phyloP scores from a whole-genome alignment of 2,888 invertebrate species.

The Hirtodrosophila trivittata region DNA sequence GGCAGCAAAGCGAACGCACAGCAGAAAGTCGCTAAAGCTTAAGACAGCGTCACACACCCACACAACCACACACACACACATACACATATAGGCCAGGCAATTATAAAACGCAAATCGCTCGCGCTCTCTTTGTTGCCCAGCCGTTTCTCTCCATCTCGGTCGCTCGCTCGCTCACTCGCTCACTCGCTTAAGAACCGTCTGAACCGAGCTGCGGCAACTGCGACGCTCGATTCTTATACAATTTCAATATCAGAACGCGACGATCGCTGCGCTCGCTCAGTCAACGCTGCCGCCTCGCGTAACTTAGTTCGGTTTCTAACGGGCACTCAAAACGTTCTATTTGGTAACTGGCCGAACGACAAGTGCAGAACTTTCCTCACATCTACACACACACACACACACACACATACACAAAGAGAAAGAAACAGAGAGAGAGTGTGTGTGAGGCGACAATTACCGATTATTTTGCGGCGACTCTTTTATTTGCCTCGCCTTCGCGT shows the following conservation, averaged over 20 bases:
- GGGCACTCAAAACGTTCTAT: constrained; percentile 31
- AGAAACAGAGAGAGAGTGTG: constrained; percentile 5
- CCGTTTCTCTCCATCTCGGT: constrained; percentile 1
- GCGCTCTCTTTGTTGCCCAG: constrained; percentile 4
- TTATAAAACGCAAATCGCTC: constrained; percentile 37
- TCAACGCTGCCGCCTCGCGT: constrained; percentile 42
- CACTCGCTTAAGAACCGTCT: constrained; percentile 39
- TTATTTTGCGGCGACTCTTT: constrained; percentile 23
- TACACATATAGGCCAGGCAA: constrained; percentile 16
- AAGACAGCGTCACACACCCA: constrained; percentile 37
- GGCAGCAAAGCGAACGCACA: constrained; percentile 27
- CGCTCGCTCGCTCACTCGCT: constrained; percentile 2
- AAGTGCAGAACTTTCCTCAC: constrained; percentile 33
- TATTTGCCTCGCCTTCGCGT: constrained; percentile 15
- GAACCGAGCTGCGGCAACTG: constrained; percentile 28
- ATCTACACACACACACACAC: background rate
- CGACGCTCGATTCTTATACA: constrained; percentile 45
- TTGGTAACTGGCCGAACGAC: constrained; percentile 52
- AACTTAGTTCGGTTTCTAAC: constrained; percentile 64
- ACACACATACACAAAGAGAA: background rate
- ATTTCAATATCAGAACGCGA: constrained; percentile 54
- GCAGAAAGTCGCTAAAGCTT: constrained; percentile 34
- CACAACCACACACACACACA: constrained; percentile 19
- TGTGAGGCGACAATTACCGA: constrained; percentile 28
- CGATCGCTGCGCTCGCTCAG: constrained; percentile 49